Base-by-base conservation (phyloP, 2,888 invertebrate species). In the Xestia rhomboidea region DNA sequence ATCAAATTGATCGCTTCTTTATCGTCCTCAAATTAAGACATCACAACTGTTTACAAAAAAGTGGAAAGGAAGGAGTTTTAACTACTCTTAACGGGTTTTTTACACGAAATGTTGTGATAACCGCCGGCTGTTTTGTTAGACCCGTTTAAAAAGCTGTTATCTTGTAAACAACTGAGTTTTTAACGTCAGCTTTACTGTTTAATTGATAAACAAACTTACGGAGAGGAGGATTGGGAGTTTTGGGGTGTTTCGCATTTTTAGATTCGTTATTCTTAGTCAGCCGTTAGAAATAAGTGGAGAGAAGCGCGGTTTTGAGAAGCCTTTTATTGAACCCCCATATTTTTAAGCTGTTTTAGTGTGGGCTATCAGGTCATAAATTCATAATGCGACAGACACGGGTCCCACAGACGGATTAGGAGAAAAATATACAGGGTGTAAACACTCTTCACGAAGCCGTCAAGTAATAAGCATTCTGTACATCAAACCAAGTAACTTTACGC, bases 141-240 rank as follows among this genome's bases (percentile, higher is more conserved):
- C 54, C 74, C 85, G 83, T 73, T 89, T 85, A 87, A 88, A 85
- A 88, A 87, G 79, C 85, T 83, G 80, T 89, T 85, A 83, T 72
- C 79, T 71, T 71, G 83, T 89, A 88, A 88, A 88, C 88, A 88
- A 85, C 18, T 60, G 24, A 46, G 69, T 57, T 82, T 82, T 89
- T 60, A 85, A 38, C 76, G 79, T 69, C 79, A 73, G 73, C 71
- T 82, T 84, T 63, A 82, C 67, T 46, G 69, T 66, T 86, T 81
- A 77, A 80, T 82, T 87, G 85, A 79, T 87, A 83, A 87, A 87
- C 78, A 87, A 82, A 83, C 63, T 62, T 34, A 51, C 8, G 60
- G 71, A 24, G 46, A 44, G 13, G 10, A 73, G 15, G 67, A 51
- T 57, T n/a, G 15, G 8, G 30, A 73, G 13, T 60, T 49, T 57